Base-by-base conservation (phyloP, 2,888 invertebrate genomes). In the Yponomeuta sedellus region DNA sequence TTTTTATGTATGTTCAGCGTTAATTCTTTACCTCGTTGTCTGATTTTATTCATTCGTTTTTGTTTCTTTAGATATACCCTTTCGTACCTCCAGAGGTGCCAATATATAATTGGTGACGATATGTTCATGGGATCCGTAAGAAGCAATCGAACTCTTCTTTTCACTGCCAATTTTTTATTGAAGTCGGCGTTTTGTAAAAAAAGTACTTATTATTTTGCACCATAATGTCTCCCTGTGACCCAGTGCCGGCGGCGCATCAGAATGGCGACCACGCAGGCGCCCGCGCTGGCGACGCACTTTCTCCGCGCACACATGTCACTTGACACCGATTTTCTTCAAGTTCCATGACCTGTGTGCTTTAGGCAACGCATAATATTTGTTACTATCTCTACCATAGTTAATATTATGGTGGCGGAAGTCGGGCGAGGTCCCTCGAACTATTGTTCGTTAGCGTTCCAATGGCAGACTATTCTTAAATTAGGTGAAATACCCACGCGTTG, bases 301-400 rank as follows among this genome's bases (percentile, higher is more conserved):
- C 66, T 25, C 66, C 61, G 61, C 66, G 59, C 65, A 71, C 64
- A 71, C 25, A 39, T 63, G 63, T 62, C 66, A 61, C 61, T 66
- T 61, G 66, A 40, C 61, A 66, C 52, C 40, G 28, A 59, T 59
- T 58, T 39, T 64, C 22, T 56, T 20, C 25, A 25, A 20, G 19
- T 64, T 22, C 64, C 20, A 62, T 22, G 12, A 34, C 10, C 39
- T 59, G 59, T 59, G 25, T 20, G 59, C 59, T 22, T 59, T 10
- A 20, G 59, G 22, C 59, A 59, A 59, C 1, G 25, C 22, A 39
- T 12, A 62, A 10, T 62, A n/a, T 28, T 62, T 1, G 12, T n/a
- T 12, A 39, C 28, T 62, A 28, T 52, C 44, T 52, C 16, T 52
- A 5, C 16, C 44, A 44, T 44, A 16, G 16, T 16, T 11, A 16